These are phyloP conservation scores for Gnatocerus cornutus DNA, from an alignment of 2,888 invertebrate species.

Conservation along the genomic window DNA sequence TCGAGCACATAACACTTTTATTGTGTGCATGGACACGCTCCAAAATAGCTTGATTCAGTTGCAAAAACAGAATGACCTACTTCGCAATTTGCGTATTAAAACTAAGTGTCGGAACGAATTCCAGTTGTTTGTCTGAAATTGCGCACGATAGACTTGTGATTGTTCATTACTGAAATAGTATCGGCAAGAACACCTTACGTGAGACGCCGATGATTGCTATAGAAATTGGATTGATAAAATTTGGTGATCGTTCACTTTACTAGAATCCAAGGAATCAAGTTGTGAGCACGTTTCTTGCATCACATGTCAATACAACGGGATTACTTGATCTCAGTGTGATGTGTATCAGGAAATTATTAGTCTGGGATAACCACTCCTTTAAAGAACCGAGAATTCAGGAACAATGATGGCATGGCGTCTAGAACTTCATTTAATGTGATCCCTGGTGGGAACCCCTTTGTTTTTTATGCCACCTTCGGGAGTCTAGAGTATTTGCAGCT, in stretches of 20 bases:
- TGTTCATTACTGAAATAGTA: too few relatives aligned
- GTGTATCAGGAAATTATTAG: conserved; percentile 40
- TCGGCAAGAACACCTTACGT: too few relatives aligned
- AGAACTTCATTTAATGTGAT: conserved; percentile 33
- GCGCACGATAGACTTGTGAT: not conserved
- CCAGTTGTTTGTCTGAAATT: conserved; percentile 15
- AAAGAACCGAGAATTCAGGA: conserved; percentile 19
- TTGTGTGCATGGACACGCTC: conserved; percentile 26
- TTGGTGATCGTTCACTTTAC: conserved; percentile 21
- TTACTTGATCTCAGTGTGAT: conserved; percentile 26
- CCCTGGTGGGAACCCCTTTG: conserved; percentile 26
- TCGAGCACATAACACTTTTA: conserved; percentile 19
- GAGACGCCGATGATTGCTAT: not conserved
- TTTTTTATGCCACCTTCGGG: conserved; percentile 32
- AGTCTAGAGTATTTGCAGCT: conserved; percentile 31
- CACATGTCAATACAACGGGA: conserved; percentile 34
- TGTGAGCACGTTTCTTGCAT: conserved; percentile 33
- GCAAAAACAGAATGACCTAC: conserved; percentile 30
- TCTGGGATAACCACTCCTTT: conserved; percentile 34
- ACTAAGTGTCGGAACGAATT: conserved; percentile 21
- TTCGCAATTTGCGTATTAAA: conserved; percentile 23
- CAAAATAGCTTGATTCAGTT: conserved; percentile 28
- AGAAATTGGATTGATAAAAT: conserved; percentile 16
- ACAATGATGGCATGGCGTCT: conserved; percentile 21
- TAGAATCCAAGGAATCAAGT: conserved; percentile 29